A percentile compares a stretch with the other conserved stretches of the same genome.
Conservation (phyloP, 1,140 invertebrate species). For the Hestina assimilis region DNA sequence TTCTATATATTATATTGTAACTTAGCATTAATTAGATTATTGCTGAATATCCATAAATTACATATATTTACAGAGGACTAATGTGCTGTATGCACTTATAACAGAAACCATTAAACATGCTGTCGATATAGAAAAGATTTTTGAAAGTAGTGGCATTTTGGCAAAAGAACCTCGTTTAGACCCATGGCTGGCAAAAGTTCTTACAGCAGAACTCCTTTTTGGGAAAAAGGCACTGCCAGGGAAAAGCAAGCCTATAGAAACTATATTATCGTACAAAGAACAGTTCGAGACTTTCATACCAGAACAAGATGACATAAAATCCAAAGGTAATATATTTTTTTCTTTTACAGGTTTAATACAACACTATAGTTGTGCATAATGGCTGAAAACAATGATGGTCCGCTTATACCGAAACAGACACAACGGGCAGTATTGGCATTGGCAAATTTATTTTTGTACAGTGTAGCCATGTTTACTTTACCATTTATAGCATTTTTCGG, state of each 20-base stretch:
- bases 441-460: slow-evolving; percentile 85
- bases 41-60: not conserved
- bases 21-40: not conserved
- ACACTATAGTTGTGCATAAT: slow-evolving; percentile 43
- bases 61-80: slow-evolving; percentile 81
- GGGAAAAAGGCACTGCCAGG: slow-evolving; percentile 84
- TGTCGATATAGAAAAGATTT: slow-evolving; percentile 81
- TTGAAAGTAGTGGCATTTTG: slow-evolving; percentile 81
- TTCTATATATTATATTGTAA: not conserved
- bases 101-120: slow-evolving; percentile 85
- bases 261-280: slow-evolving; percentile 82
- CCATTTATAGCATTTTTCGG: slow-evolving; percentile 88
- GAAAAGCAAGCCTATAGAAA: slow-evolving; percentile 84
- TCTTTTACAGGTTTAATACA: slow-evolving; percentile 68
- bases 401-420: slow-evolving; percentile 70
- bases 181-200: slow-evolving; percentile 84
- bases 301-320: slow-evolving; percentile 52
- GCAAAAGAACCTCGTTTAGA: slow-evolving; percentile 84
- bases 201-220: slow-evolving; percentile 91
- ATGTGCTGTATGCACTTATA: slow-evolving; percentile 85
- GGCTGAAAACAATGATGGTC: slow-evolving; percentile 61
- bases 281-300: slow-evolving; percentile 57
- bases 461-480: slow-evolving; percentile 89
- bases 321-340: slow-evolving; percentile 70
- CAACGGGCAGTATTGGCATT: slow-evolving; percentile 77